Percentiles rank a stretch among this genome's conserved stretches.
phyloP scores from a whole-genome alignment of 1,140 invertebrate species.

The Bombus confusus region DNA sequence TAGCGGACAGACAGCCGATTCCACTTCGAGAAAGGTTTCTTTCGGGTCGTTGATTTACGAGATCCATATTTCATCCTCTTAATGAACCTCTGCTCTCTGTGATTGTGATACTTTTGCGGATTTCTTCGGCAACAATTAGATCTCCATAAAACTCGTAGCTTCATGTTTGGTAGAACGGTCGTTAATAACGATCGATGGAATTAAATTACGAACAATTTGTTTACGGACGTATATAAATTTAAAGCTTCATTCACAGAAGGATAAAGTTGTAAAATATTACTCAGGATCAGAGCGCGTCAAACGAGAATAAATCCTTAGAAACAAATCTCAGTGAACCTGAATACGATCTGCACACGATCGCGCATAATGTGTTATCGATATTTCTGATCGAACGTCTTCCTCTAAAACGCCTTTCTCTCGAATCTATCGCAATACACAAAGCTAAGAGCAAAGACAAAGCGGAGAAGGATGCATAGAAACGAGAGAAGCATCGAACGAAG shows the following conservation, averaged over 20 bases:
- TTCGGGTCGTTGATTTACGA: constrained; percentile 20
- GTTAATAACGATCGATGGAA: neutral
- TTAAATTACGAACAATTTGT: neutral
- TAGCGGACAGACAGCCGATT: constrained; percentile 6
- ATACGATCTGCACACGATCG: no score
- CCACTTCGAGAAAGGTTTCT: constrained; percentile 2
- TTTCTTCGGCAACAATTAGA: neutral
- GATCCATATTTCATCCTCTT: constrained; percentile 7
- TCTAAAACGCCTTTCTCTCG: neutral
- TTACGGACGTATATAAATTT: neutral
- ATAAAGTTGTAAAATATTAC: neutral
- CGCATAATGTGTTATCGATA: neutral
- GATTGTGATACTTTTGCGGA: neutral
- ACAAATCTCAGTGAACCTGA: neutral
- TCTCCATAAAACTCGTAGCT: neutral
- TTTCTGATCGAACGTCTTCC: neutral
- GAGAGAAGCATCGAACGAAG: constrained; percentile 43
- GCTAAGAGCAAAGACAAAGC: constrained; percentile 21
- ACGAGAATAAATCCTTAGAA: neutral
- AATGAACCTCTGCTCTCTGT: constrained; percentile 1
- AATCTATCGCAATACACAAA: neutral
- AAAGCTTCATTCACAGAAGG: neutral
- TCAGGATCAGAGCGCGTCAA: no score
- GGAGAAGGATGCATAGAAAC: constrained; percentile 21
- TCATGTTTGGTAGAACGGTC: neutral